Evolutionary conservation across 2,797 vertebrate species (phyloP).

Genomic region (Parambassis ranga): DNA sequence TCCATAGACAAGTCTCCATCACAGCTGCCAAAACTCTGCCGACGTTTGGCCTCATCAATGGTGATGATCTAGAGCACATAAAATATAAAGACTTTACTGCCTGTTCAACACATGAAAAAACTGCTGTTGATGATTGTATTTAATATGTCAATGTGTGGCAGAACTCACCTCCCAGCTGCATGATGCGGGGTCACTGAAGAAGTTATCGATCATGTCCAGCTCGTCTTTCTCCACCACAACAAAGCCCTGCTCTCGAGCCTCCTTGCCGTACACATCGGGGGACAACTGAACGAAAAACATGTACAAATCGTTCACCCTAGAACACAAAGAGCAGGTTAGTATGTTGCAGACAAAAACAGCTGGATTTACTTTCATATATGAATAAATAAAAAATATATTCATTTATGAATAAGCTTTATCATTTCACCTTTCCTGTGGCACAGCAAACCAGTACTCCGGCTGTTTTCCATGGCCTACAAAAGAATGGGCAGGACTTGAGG

Average conservation of each 20-base stretch:
- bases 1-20: constrained; percentile 83
- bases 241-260: constrained; percentile 96
- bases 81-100: too few relatives aligned
- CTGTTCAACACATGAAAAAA: too few relatives aligned
- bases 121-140: too few relatives aligned
- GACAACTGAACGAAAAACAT: constrained; percentile 98
- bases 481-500: constrained; percentile 82
- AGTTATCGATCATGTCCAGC: constrained; percentile 98
- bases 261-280: constrained; percentile 96
- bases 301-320: constrained; percentile 95
- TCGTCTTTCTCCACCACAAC: constrained; percentile 97
- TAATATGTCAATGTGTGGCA: background rate
- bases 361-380: too few relatives aligned
- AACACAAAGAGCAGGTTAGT: background rate
- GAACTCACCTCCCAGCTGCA: constrained; percentile 95
- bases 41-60: constrained; percentile 92
- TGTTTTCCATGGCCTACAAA: constrained; percentile 84
- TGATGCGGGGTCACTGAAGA: constrained; percentile 94
- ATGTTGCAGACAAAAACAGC: too few relatives aligned
- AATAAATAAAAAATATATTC: too few relatives aligned
- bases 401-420: too few relatives aligned
- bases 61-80: constrained; percentile 90
- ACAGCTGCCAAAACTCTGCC: constrained; percentile 91
- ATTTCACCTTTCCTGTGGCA: constrained; percentile 93
- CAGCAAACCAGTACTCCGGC: constrained; percentile 98